Percentiles rank a stretch among this genome's conserved stretches.
phyloP scores from a whole-genome alignment of 2,888 invertebrate species.

The Ypsolopha sequella region DNA sequence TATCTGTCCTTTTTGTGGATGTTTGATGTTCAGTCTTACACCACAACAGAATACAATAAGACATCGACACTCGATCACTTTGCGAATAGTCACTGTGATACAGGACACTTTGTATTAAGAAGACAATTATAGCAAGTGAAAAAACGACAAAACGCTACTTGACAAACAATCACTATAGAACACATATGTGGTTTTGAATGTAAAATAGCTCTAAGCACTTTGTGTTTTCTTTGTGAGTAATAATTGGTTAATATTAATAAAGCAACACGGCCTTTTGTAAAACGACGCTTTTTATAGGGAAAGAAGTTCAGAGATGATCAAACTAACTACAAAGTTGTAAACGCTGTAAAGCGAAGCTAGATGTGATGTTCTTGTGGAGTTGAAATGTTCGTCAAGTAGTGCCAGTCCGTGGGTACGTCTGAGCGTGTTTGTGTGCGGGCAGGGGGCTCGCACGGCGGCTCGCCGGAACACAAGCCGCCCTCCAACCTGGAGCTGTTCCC shows the following conservation, averaged over 20 bases:
- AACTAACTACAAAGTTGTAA: not conserved
- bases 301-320: too few relatives aligned
- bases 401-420: not conserved
- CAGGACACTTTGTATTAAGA: too few relatives aligned
- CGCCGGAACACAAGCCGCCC: constrained; percentile 78
- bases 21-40: constrained; percentile 29
- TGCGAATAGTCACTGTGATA: too few relatives aligned
- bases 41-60: constrained; percentile 5
- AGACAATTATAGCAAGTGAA: too few relatives aligned
- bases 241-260: too few relatives aligned
- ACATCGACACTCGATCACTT: not conserved
- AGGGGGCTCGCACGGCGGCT: constrained; percentile 66
- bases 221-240: too few relatives aligned
- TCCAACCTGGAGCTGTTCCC: constrained; percentile 79
- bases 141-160: too few relatives aligned
- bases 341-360: not conserved
- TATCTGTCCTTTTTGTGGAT: constrained; percentile 30
- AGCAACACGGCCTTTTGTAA: too few relatives aligned
- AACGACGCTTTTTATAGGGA: too few relatives aligned
- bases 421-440: constrained; percentile 19
- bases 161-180: too few relatives aligned
- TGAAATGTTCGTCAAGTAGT: not conserved
- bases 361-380: not conserved
- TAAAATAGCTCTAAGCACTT: too few relatives aligned
- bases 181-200: too few relatives aligned